Base-by-base conservation (phyloP, 2,888 invertebrate genomes). In the Clepsis dumicolana region DNA sequence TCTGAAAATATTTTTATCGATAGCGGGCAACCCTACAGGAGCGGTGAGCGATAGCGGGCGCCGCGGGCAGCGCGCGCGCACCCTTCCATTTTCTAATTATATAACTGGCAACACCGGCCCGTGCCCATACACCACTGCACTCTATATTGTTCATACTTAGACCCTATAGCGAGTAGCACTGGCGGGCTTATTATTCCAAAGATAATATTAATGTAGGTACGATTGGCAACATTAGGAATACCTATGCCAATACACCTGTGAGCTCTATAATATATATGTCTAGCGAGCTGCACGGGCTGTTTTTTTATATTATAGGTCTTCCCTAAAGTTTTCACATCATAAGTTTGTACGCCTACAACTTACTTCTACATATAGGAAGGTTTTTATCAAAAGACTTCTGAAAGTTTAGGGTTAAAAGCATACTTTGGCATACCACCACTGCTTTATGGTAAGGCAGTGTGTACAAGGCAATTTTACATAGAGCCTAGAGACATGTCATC, bases 71-170 rank as follows among this genome's bases (percentile, higher is more conserved):
- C 68, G 32, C 63, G 53, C 63, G 68, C 68, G 63, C 50, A 56
- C 60, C 64, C 44, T 48, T 48, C 64, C 64, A 64, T 68, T 53
- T 68, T 68, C 68, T 68, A 64, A 68, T 68, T 68, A 68, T 65
- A 65, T 32, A 57, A 32, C 63, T 67, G 64, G 57, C 63, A 64
- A 59, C 68, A 64, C 62, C 64, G 68, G 68, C 66, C 61, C 66
- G 66, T 68, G 64, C 27, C 64, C 67, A 67, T 67, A 67, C 67
- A 67, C 67, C 67, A 67, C 67, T 62, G 59, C 25, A 25, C 25
- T 56, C 59, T 41, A 41, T 59, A 41, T 59, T 59, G 59, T 59
- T 16, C 41, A 18, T 41, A 16, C 29, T 12, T 32, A 32, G 10
- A 24, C 21, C 4, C n/a, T 50, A 0, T 24, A 29, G 29, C 44